Evolutionary conservation across 2,888 invertebrate species (phyloP), one percentile per base, ranked within the genome.

Genomic region (Archips xylosteana): DNA sequence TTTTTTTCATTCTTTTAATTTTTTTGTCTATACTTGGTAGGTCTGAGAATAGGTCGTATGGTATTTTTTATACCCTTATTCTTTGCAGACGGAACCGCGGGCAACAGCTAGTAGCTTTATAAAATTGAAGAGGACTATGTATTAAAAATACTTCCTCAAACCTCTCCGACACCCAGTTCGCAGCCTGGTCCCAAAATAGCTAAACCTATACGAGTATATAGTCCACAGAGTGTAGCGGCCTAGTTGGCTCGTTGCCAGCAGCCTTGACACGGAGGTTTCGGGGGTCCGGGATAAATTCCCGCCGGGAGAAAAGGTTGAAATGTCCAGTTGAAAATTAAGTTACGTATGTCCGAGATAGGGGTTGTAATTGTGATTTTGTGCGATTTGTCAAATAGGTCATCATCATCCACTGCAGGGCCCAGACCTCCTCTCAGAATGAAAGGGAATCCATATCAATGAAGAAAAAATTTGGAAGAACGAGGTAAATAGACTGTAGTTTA

Each of bases 241-340:
- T 71, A 84, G 82, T 85, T 85, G 84, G 84, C 82, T 49, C 71
- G 57, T 0, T 65, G 84, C 84, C 84, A 81, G 65, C 76, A 80
- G 78, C 84, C 84, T 85, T 85, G 84, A 80, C 73, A 73, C 13
- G 49, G 42, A 67, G 62, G 61, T 68, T 57, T 64, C 32, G 32
- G 39, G 42, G 60, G 36, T 60, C 60, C 60, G 65, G 65, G 51
- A 62, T 47, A 67, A 47, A 57, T 57, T 49, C 73, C 73, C 68
- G 3, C 36, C 67, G 67, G 72, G 42, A 51, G 36, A 51, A 51
- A 65, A 54, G 54, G 51, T 61, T 45, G 45, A 63, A 69, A 64
- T 15, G 61, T 39, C 72, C 72, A 39, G 42, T 10, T 15, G 13
- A n/a, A 15, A n/a, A 65, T 13, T 51, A 51, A 36, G 34, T 51